Evolutionary conservation across 2,888 invertebrate genomes (phyloP).

Genomic region (Caenorhabditis uteleia): DNA sequence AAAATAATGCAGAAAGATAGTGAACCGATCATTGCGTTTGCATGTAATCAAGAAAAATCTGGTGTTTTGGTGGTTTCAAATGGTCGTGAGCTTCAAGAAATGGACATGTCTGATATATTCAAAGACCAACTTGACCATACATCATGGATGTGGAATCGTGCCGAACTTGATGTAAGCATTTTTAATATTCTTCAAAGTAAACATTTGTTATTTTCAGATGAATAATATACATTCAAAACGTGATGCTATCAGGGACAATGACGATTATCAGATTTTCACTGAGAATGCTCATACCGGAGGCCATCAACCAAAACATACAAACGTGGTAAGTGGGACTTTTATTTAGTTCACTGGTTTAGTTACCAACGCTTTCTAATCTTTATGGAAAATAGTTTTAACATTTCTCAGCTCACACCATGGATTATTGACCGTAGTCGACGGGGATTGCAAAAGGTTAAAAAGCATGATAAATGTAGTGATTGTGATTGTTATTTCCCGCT

Average conservation of each 20-base stretch:
- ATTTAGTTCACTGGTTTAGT: not conserved
- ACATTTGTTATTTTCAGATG: conserved; percentile 54
- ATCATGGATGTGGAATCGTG: conserved; percentile 91
- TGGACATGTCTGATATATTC: conserved; percentile 90
- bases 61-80: conserved; percentile 89
- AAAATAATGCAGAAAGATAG: conserved; percentile 98
- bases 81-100: conserved; percentile 93
- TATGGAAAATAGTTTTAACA: not conserved
- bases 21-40: conserved; percentile 95
- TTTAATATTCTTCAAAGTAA: conserved; percentile 73
- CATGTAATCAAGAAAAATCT: conserved; percentile 76
- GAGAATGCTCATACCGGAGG: conserved; percentile 7
- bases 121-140: conserved; percentile 78
- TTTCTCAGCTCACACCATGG: conserved; percentile 77
- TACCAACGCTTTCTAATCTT: conserved; percentile 8
- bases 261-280: conserved; percentile 67
- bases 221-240: conserved; percentile 28
- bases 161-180: conserved; percentile 85
- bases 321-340: conserved; percentile 44
- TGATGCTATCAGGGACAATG: conserved; percentile 63
- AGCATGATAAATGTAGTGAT: conserved; percentile 10
- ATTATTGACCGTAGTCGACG: conserved; percentile 94
- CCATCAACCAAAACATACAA: conserved; percentile 22
- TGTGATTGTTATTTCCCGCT: not conserved
- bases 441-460: conserved; percentile 77